Evolutionary conservation across 1,140 invertebrate genomes (phyloP).

Genomic region (Eulimnadia texana): DNA sequence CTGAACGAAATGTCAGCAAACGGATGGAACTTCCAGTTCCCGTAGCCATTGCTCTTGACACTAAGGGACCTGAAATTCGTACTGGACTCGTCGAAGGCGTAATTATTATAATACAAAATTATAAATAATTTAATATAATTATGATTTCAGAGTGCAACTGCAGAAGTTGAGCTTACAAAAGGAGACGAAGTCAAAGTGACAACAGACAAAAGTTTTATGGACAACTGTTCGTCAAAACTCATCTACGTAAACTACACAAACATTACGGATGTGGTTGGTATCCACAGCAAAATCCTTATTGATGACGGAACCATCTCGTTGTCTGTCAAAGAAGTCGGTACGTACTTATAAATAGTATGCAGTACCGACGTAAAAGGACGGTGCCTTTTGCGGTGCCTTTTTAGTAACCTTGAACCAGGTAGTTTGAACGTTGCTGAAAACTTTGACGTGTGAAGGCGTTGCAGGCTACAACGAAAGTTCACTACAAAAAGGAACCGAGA

Average conservation of each 20-base stretch:
- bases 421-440: too few relatives aligned
- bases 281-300: slow-evolving; percentile 75
- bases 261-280: slow-evolving; percentile 83
- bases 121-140: not conserved
- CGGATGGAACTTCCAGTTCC: slow-evolving; percentile 59
- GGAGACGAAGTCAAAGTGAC: slow-evolving; percentile 75
- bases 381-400: too few relatives aligned
- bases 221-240: slow-evolving; percentile 59
- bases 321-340: slow-evolving; percentile 56
- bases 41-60: slow-evolving; percentile 93
- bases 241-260: slow-evolving; percentile 86
- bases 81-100: slow-evolving; percentile 86
- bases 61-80: slow-evolving; percentile 94
- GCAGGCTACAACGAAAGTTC: too few relatives aligned
- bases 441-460: too few relatives aligned
- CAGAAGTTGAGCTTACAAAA: slow-evolving; percentile 79
- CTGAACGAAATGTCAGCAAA: slow-evolving; percentile 61
- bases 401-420: too few relatives aligned
- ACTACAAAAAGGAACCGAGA: too few relatives aligned
- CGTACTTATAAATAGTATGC: too few relatives aligned
- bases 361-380: too few relatives aligned
- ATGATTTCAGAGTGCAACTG: slow-evolving; percentile 52
- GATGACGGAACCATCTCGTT: slow-evolving; percentile 97
- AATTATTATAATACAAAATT: too few relatives aligned
- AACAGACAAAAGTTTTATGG: slow-evolving; percentile 63